Evolutionary conservation across 2,113 vertebrate genomes (phyloP).

Genomic region (Sander vitreus): DNA sequence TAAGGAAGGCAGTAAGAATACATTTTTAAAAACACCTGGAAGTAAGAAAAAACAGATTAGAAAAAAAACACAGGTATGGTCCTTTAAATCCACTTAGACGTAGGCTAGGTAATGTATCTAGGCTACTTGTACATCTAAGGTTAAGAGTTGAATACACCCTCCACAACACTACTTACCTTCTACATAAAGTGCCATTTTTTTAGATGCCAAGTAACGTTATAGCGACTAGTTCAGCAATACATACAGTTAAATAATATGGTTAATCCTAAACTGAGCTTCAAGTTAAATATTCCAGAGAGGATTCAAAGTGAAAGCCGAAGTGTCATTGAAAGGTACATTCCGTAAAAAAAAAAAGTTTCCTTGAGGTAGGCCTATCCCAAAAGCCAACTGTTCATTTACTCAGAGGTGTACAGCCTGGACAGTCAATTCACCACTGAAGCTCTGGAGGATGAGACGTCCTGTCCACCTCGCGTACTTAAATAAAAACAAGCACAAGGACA

Average conservation of each 20-base stretch:
- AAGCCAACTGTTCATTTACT: slow-evolving; percentile 7
- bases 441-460: slow-evolving; percentile 20
- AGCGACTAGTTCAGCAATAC: slow-evolving; percentile 4
- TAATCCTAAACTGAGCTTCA: slow-evolving; percentile 14
- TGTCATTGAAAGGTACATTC: slow-evolving; percentile 31
- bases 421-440: slow-evolving; percentile 23
- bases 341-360: slow-evolving; percentile 36
- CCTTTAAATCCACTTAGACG: background rate
- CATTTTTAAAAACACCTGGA: background rate
- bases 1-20: background rate
- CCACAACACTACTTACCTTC: slow-evolving; percentile 72
- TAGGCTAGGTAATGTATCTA: background rate
- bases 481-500: background rate
- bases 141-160: background rate
- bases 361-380: background rate
- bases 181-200: slow-evolving; percentile 78
- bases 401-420: slow-evolving; percentile 12
- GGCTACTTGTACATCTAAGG: background rate
- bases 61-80: background rate
- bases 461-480: background rate
- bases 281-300: background rate
- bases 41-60: too few species aligned
- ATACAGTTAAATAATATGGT: background rate
- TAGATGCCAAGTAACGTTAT: slow-evolving; percentile 12
- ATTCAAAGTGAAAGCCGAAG: background rate